Evolutionary conservation across 2,888 invertebrate genomes (phyloP).

Genomic region (Salpingus planirostris): DNA sequence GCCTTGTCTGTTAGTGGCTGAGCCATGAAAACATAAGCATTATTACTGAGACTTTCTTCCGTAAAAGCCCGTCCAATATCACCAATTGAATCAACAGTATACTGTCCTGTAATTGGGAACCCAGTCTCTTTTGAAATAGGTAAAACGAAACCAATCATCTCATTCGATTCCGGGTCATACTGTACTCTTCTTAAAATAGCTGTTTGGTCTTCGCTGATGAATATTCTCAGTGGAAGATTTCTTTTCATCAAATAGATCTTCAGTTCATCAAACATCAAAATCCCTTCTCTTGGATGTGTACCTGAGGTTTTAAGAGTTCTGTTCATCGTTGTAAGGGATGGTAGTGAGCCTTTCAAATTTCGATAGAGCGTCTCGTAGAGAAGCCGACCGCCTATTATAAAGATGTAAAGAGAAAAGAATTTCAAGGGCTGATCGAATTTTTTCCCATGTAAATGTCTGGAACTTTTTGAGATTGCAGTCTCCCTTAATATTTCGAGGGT

Average conservation of each 20-base stretch:
- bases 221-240: conserved; percentile 7
- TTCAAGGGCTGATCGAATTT: background rate
- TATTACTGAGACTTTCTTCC: background rate
- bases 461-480: background rate
- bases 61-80: background rate
- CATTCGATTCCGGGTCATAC: conserved; percentile 7
- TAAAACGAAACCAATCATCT: conserved; percentile 9
- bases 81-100: background rate
- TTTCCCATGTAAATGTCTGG: background rate
- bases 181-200: conserved; percentile 5
- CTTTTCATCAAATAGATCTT: conserved; percentile 5
- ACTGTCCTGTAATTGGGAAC: conserved; percentile 3
- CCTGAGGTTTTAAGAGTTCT: background rate
- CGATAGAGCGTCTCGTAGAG: background rate
- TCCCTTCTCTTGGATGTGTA: conserved; percentile 1
- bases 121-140: conserved; percentile 3
- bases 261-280: conserved; percentile 2
- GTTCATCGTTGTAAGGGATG: background rate
- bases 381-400: background rate
- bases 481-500: no score
- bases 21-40: conserved; percentile 1
- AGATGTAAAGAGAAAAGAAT: background rate
- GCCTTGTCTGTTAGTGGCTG: background rate
- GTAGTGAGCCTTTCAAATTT: background rate
- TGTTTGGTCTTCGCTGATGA: conserved; percentile 11